These are phyloP conservation scores for Chlorospingus semifuscus DNA, from an alignment of 2,797 vertebrate genomes.

Conservation along the genomic window DNA sequence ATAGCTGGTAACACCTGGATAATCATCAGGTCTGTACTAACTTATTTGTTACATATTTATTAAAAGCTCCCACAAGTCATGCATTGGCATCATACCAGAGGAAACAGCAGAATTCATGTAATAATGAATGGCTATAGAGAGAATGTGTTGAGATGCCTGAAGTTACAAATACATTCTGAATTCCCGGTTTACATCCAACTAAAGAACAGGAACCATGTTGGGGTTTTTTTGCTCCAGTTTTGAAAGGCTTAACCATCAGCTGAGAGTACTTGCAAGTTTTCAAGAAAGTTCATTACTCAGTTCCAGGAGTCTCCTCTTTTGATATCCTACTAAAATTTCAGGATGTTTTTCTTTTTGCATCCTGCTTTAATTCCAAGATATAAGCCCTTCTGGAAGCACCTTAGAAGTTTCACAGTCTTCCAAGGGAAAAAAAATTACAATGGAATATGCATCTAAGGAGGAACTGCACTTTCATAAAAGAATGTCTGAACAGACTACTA, in stretches of 20 bases:
- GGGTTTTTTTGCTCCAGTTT: background rate
- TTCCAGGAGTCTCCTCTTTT: background rate
- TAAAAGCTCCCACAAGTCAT: background rate
- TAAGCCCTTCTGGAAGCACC: background rate
- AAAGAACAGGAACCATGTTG: background rate
- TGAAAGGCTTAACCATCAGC: background rate
- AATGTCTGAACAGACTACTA: background rate
- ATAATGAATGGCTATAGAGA: background rate
- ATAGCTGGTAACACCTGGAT: background rate
- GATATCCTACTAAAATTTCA: background rate
- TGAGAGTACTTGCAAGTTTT: background rate
- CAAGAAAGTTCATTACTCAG: background rate
- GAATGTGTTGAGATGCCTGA: background rate
- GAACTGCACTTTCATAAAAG: background rate
- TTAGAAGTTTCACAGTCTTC: background rate
- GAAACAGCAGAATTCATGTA: background rate
- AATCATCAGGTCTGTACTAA: background rate
- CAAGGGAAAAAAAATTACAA: background rate
- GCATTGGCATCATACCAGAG: background rate
- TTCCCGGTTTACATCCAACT: background rate
- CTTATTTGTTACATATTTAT: background rate
- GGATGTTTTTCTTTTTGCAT: constrained; percentile 19
- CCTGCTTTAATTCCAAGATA: background rate
- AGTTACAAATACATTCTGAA: background rate
- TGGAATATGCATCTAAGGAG: background rate